Percentiles rank a stretch among this genome's conserved stretches.
phyloP scores from a whole-genome alignment of 2,888 invertebrate species.

The Pyrrhia umbra region DNA sequence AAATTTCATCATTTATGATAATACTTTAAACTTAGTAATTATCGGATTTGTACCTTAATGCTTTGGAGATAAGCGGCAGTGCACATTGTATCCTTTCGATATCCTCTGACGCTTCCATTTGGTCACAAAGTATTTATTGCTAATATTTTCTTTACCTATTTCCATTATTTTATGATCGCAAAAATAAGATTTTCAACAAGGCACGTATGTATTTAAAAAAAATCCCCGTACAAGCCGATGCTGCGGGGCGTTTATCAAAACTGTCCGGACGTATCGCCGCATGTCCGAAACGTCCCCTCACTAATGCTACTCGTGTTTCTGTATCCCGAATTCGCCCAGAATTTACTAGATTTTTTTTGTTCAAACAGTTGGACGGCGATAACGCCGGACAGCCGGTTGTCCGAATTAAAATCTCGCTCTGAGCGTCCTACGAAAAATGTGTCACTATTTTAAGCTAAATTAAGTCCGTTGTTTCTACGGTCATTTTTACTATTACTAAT shows the following conservation, averaged over 20 bases:
- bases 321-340: conserved; percentile 63
- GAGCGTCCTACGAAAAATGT: conserved; percentile 69
- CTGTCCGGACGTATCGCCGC: conserved; percentile 73
- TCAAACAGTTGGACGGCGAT: conserved; percentile 69
- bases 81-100: no score
- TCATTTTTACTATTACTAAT: conserved; percentile 34
- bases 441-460: conserved; percentile 59
- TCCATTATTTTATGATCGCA: background rate
- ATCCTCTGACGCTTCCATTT: background rate
- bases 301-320: conserved; percentile 63
- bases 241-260: conserved; percentile 75
- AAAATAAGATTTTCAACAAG: conserved; percentile 26
- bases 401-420: conserved; percentile 71
- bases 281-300: conserved; percentile 59
- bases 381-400: conserved; percentile 70
- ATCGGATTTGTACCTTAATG: no score
- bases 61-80: no score
- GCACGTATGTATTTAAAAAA: conserved; percentile 40
- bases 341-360: conserved; percentile 67
- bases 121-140: background rate
- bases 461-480: conserved; percentile 44
- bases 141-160: background rate
- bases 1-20: no score
- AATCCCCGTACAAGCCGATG: conserved; percentile 49
- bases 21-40: no score